Base-by-base conservation (phyloP, 2,797 vertebrate species). In the Rhinogobio ventralis region DNA sequence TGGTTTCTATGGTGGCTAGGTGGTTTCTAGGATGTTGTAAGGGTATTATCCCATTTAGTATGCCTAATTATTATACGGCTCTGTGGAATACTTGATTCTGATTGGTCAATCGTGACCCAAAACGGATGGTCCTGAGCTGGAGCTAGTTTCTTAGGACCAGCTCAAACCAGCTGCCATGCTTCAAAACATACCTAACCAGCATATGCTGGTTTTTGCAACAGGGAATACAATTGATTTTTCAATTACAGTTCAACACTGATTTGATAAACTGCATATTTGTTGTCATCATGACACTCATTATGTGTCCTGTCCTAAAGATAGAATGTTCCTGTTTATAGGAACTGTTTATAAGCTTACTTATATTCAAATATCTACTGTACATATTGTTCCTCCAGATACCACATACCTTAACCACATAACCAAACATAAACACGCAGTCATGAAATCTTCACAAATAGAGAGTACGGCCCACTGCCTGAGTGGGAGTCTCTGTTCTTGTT, bases 401-500 rank as follows among this genome's bases (percentile, higher is more conserved):
- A 77, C 9, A 76, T 8, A 77, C 15, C 73, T 60, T 25, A 10
- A 69, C 23, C 33, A 69, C 33, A 71, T 49, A 72, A 30, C 19
- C 67, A 81, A 4, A 81, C 36, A 71, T 25, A 4, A 82, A 49
- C 20, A 79, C 6, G 5, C 8, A 2, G 42, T 71, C 39, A 46
- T 25, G n/a, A 60, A 64, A 46, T 79, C 57, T 64, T 79, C 10
- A 30, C 2, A 8, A 77, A 77, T 11, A 60, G 33, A 23, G 73
- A 86, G 60, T 67, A 20, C 39, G 28, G 33, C 64, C 62, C 33
- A 66, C 23, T 55, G 74, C 45, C 51, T 79, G 42, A 85, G 60
- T 82, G 79, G 73, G 60, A 57, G 19, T 80, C 67, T 83, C 82
- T 71, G 75, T n/a, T 76, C 39, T 77, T 25, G 23, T 57, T 23